These are phyloP conservation scores for Scrobipalpa costella DNA, from an alignment of 2,888 invertebrate species.

Conservation along the genomic window DNA sequence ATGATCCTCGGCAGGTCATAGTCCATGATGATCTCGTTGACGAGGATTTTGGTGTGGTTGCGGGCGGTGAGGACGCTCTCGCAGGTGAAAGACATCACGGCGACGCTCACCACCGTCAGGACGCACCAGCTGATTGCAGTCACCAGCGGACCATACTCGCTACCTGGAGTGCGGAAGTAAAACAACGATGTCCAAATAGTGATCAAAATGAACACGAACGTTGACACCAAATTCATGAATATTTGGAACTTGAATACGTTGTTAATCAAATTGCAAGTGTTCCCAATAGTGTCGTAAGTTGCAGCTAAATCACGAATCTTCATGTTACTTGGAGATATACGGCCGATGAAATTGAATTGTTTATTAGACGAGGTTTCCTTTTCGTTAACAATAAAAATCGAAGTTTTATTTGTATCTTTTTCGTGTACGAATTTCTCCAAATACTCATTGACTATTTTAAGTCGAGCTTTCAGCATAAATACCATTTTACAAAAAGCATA, in stretches of 20 bases:
- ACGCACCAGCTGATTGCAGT: conserved; percentile 50
- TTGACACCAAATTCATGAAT: conserved; percentile 56
- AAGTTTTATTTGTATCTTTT: conserved; percentile 37
- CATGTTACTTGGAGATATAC: conserved; percentile 41
- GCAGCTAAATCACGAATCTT: conserved; percentile 53
- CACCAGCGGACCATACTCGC: conserved; percentile 41
- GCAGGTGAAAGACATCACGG: conserved; percentile 51
- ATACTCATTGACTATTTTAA: conserved; percentile 50
- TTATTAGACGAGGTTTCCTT: conserved; percentile 36
- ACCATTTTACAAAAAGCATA: conserved; percentile 50
- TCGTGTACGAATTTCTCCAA: conserved; percentile 46
- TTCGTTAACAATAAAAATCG: conserved; percentile 43
- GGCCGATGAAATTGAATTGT: conserved; percentile 44
- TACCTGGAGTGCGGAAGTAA: conserved; percentile 43
- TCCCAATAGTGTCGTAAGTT: conserved; percentile 54
- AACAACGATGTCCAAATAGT: conserved; percentile 56
- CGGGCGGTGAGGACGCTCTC: conserved; percentile 50
- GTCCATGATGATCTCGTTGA: conserved; percentile 63
- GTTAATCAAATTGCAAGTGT: conserved; percentile 50
- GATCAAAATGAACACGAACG: conserved; percentile 55
- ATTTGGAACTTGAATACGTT: conserved; percentile 59
- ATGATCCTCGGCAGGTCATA: conserved; percentile 56
- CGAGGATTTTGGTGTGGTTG: conserved; percentile 50
- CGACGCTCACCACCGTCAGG: conserved; percentile 47
- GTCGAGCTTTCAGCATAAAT: conserved; percentile 45